Evolutionary conservation across 2,113 vertebrate species (phyloP).

Genomic region (Myiozetetes cayanensis): DNA sequence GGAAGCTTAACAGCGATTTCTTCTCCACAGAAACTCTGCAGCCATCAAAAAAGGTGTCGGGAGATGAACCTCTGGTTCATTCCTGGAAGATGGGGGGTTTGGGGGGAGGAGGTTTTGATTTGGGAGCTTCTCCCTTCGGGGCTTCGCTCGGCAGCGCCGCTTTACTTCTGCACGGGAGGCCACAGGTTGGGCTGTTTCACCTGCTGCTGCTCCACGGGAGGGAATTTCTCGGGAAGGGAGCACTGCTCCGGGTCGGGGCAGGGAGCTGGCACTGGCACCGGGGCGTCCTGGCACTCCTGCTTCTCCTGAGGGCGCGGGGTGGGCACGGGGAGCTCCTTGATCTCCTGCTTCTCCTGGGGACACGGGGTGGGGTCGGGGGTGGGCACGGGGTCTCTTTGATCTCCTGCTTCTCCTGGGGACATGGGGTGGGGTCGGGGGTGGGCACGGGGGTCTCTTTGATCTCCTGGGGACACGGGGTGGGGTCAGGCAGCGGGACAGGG

Average conservation of each 20-base stretch:
- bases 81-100: not conserved
- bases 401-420: not conserved
- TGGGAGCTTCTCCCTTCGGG: not conserved
- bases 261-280: not conserved
- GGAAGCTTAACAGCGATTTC: not conserved
- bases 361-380: not conserved
- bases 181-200: constrained; percentile 22
- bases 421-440: not conserved
- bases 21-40: not conserved
- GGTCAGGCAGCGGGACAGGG: not conserved
- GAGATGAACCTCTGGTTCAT: not conserved
- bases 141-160: not conserved
- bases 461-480: not conserved
- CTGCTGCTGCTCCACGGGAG: constrained; percentile 36
- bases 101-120: not conserved
- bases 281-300: not conserved
- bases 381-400: not conserved
- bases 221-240: not conserved
- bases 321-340: not conserved
- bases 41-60: not conserved
- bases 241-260: not conserved
- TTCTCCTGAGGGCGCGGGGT: not conserved
- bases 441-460: not conserved
- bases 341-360: not conserved
- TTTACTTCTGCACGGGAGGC: constrained; percentile 27